Conservation (phyloP, 2,888 invertebrate genomes). For the Cactoblastis cactorum region DNA sequence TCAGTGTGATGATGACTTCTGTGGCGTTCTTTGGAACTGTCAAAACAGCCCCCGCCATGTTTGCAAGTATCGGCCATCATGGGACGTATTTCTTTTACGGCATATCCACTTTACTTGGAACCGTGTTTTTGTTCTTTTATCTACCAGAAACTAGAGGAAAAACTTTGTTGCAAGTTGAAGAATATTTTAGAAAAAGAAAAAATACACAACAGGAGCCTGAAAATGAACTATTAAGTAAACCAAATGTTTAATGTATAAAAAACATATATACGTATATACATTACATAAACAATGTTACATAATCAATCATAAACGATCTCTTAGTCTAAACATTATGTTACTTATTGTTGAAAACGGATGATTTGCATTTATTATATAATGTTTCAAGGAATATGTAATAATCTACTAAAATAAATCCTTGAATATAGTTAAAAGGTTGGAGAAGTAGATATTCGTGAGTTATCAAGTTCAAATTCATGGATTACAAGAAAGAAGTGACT, state of each 20-base stretch:
- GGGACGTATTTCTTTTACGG: slow-evolving; percentile 83
- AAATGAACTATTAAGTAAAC: slow-evolving; percentile 5
- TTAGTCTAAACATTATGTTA: neutral
- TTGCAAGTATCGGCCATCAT: slow-evolving; percentile 73
- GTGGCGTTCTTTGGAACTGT: slow-evolving; percentile 83
- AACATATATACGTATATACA: neutral
- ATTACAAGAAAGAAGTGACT: too few relatives aligned
- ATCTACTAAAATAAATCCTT: too few relatives aligned
- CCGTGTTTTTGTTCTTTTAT: slow-evolving; percentile 78
- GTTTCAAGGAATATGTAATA: neutral
- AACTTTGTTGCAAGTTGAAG: slow-evolving; percentile 83
- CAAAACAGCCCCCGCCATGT: slow-evolving; percentile 82
- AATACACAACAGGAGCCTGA: neutral
- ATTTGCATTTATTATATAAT: slow-evolving; percentile 1
- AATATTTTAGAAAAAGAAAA: slow-evolving; percentile 65
- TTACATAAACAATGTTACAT: too few relatives aligned
- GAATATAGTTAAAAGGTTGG: too few relatives aligned
- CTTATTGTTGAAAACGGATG: neutral
- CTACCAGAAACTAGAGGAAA: slow-evolving; percentile 85
- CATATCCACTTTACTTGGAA: slow-evolving; percentile 78
- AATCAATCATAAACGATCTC: too few relatives aligned
- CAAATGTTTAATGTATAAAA: neutral
- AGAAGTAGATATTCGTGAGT: too few relatives aligned
- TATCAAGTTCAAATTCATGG: too few relatives aligned
- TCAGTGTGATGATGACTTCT: slow-evolving; percentile 83